Conservation (phyloP, 2,113 vertebrate genomes). For the Saccopteryx bilineata region DNA sequence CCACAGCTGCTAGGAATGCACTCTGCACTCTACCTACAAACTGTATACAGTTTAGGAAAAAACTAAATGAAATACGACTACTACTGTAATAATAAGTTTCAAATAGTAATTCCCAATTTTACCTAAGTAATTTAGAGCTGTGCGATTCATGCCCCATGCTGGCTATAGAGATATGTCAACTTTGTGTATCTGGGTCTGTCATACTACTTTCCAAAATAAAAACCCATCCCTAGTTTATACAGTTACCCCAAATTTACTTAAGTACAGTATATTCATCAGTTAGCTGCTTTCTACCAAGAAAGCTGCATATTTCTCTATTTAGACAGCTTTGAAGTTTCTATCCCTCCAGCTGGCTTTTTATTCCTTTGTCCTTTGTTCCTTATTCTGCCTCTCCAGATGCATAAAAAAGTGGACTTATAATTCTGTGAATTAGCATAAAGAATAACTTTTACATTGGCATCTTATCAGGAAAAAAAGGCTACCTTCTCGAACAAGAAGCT, state of each 20-base stretch:
- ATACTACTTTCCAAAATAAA: neutral
- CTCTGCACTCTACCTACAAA: neutral
- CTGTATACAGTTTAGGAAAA: neutral
- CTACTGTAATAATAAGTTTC: neutral
- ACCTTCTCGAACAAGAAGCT: neutral
- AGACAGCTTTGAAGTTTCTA: neutral
- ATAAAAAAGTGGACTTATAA: neutral
- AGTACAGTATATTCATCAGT: neutral
- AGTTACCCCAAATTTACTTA: neutral
- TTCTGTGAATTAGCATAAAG: neutral
- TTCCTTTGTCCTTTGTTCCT: neutral
- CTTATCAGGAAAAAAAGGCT: neutral
- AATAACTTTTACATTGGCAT: neutral
- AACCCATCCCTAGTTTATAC: neutral
- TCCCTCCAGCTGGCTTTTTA: neutral
- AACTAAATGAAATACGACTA: slow-evolving; percentile 30
- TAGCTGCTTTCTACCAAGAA: neutral
- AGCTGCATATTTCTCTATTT: neutral
- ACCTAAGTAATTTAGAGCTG: neutral
- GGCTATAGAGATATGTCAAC: neutral
- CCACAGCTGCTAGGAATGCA: no score
- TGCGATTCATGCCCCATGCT: neutral
- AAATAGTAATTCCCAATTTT: neutral
- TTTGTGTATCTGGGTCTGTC: neutral
- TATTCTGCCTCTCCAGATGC: neutral